Evolutionary conservation across 2,113 vertebrate species (phyloP).

Genomic region (Gnathonemus echidnorhynchus): DNA sequence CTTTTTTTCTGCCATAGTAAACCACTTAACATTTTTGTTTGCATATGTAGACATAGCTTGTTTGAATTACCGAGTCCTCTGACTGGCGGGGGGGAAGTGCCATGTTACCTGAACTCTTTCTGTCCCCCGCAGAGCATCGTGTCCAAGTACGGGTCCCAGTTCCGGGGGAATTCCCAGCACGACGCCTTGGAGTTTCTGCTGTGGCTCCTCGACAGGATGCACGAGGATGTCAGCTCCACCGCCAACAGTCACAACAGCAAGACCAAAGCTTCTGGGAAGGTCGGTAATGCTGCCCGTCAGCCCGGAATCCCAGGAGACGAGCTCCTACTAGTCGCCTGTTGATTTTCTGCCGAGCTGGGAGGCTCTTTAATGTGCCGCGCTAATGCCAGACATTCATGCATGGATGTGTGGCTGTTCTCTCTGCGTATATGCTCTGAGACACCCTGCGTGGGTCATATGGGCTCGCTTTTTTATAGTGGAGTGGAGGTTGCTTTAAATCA

Average conservation of each 20-base stretch:
- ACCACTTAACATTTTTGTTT: not conserved
- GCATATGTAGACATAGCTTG: not conserved
- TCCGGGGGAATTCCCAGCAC: constrained; percentile 86
- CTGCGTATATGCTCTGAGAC: too few relatives aligned
- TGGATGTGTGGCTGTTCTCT: not conserved
- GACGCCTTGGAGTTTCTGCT: constrained; percentile 93
- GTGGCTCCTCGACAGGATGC: constrained; percentile 86
- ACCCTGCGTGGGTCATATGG: not conserved
- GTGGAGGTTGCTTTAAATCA: not conserved
- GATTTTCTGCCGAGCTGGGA: not conserved
- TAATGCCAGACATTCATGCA: not conserved
- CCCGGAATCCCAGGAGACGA: not conserved
- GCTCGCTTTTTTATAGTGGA: not conserved
- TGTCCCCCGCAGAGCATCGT: constrained; percentile 69
- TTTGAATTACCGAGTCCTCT: not conserved
- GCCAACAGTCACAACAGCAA: constrained; percentile 52
- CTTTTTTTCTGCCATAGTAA: not conserved
- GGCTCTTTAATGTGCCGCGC: not conserved
- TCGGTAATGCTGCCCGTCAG: constrained; percentile 39
- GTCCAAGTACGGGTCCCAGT: constrained; percentile 83
- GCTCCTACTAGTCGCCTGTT: not conserved
- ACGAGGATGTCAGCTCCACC: constrained; percentile 77
- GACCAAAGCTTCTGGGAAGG: constrained; percentile 55
- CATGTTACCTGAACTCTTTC: not conserved
- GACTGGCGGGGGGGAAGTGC: not conserved